Base-by-base conservation (phyloP, 2,113 vertebrate genomes). In the Opisthocomus hoazin region DNA sequence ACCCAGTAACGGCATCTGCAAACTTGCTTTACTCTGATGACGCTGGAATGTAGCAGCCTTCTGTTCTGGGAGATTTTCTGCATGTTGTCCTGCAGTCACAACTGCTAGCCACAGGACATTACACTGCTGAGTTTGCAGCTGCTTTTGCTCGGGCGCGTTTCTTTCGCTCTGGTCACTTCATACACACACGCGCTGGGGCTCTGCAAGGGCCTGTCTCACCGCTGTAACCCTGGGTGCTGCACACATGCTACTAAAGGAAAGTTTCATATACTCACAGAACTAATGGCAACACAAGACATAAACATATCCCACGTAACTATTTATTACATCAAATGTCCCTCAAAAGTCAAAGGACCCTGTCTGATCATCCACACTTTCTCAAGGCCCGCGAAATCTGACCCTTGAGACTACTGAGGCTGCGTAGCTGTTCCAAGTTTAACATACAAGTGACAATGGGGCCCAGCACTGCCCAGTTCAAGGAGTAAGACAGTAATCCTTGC, bases 161-260 rank as follows among this genome's bases (percentile, higher is more conserved):
- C 37, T 54, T n/a, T 20, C 20, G n/a, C 66, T 58, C 79, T 29
- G 78, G 19, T 36, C 75, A 15, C 20, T 57, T 32, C 27, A 17
- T 2, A 5, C 0, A 14, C 19, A 27, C 16, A 8, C 2, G 1
- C 14, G 24, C 4, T 11, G 53, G 43, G 0, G 15, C 26, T 36
- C 51, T 66, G 46, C 18, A 34, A 21, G 56, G 24, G 17, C 11
- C 83, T 32, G 45, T 11, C 56, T 46, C 71, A 60, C 34, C 84
- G 6, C 50, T 13, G 1, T 8, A 18, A 18, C 9, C 23, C 48
- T 53, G 57, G 24, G 53, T 14, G 26, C 20, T 36, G 46, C 60
- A 58, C 53, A 15, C 30, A 46, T 1, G 2, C 22, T 56, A 3
- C 5, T 54, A 3, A 36, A 51, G 54, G 24, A 3, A 41, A 8